A percentile compares a stretch with the other conserved stretches of the same genome.
phyloP scores from a whole-genome alignment of 1,140 invertebrate species.

The Cydia pomonella region DNA sequence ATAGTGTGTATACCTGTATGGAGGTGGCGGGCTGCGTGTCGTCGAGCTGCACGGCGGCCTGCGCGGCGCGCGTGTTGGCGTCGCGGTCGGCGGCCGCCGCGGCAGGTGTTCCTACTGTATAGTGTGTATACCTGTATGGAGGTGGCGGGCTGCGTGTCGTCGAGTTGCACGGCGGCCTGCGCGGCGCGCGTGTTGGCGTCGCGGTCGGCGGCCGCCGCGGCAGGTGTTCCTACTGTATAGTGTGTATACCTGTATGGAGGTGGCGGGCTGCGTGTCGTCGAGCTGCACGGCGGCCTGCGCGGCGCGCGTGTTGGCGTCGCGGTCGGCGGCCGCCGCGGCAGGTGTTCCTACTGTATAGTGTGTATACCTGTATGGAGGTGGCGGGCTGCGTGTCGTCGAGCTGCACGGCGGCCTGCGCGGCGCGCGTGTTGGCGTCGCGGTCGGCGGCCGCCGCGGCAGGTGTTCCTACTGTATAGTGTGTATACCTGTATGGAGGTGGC shows the following conservation, averaged over 20 bases:
- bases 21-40: conserved; percentile 88
- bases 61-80: conserved; percentile 74
- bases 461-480: conserved; percentile 78
- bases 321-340: conserved; percentile 66
- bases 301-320: conserved; percentile 72
- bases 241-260: conserved; percentile 84
- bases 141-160: conserved; percentile 88
- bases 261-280: conserved; percentile 87
- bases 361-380: conserved; percentile 85
- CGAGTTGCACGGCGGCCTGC: conserved; percentile 66
- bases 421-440: conserved; percentile 72
- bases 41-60: conserved; percentile 78
- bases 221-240: conserved; percentile 77
- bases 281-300: conserved; percentile 64
- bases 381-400: conserved; percentile 85
- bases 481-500: conserved; percentile 85
- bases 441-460: conserved; percentile 69
- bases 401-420: conserved; percentile 62
- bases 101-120: conserved; percentile 77
- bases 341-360: conserved; percentile 78
- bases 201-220: conserved; percentile 66
- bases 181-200: conserved; percentile 74
- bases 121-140: conserved; percentile 82
- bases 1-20: conserved; percentile 76
- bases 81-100: conserved; percentile 66